Evolutionary conservation across 2,113 vertebrate species (phyloP), one percentile per base, ranked within the genome.

Genomic region (Macaca mulatta): DNA sequence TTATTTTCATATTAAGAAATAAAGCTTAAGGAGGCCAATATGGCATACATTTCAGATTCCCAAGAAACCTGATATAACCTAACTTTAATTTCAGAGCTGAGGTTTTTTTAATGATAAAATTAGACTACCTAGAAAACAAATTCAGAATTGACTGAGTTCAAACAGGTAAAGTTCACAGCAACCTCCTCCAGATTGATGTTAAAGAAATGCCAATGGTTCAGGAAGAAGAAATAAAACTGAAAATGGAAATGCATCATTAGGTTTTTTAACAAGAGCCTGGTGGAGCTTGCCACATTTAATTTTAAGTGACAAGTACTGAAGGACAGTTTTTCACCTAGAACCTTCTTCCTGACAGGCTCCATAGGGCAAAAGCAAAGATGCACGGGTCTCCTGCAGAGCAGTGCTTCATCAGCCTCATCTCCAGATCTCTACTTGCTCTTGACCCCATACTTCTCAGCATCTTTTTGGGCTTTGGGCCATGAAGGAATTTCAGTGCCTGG

Each of bases 91-190:
- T 93, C 70, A 93, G 40, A 94, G 17, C 20, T 82, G 18, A 79
- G 57, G 20, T 89, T 35, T 45, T 80, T 92, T 45, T 48, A 0
- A 70, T 94, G 23, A 92, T 90, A 95, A 70, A 93, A 90, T 95
- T 94, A 91, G 77, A 91, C n/a, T 85, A 88, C 30, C n/a, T 72
- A 72, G 67, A 85, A 97, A 94, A 94, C 90, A 94, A 86, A 92
- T 89, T 94, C 22, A 38, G 59, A 52, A 72, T 87, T 25, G 3
- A 84, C 84, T 78, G 50, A 93, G 40, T 89, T 93, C 86, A 92
- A 82, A 90, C 0, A 50, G n/a, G 30, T 55, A 89, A 95, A 64
- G 17, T 77, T 92, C 79, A 70, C 43, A 85, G 30, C 50, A 92
- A 43, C 23, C 43, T 88, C 38, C 22, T 20, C 38, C 22, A 20